phyloP scores from a whole-genome alignment of 2,888 invertebrate genomes.

The Nomada lathburiana region DNA sequence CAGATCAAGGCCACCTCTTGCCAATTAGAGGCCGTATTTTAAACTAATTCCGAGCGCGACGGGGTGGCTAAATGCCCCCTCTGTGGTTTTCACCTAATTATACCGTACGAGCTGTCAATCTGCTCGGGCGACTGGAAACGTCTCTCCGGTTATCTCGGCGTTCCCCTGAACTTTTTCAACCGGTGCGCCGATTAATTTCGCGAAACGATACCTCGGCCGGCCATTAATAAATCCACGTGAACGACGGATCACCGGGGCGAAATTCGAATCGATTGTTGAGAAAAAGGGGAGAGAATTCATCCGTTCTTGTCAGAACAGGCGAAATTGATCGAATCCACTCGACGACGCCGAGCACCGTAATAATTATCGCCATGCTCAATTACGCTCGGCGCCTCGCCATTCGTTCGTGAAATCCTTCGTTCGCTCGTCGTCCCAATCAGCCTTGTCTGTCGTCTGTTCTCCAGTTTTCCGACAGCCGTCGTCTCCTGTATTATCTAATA shows the following conservation, averaged over 20 bases:
- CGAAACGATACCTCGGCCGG: background rate
- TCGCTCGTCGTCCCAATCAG: constrained; percentile 44
- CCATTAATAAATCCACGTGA: background rate
- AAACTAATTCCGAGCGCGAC: constrained; percentile 65
- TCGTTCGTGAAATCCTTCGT: constrained; percentile 63
- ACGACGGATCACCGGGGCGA: constrained; percentile 12
- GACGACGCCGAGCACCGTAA: constrained; percentile 56
- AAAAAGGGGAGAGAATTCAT: constrained; percentile 54
- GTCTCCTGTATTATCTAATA: constrained; percentile 24
- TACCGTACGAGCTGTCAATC: constrained; percentile 58
- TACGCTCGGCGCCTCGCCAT: constrained; percentile 60
- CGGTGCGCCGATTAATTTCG: background rate
- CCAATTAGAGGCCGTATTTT: constrained; percentile 63
- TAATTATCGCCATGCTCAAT: constrained; percentile 74
- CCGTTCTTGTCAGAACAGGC: constrained; percentile 21
- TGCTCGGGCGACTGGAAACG: constrained; percentile 31
- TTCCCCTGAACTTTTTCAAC: background rate
- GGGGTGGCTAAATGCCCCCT: constrained; percentile 63
- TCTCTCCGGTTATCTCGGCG: constrained; percentile 1
- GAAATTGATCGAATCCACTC: constrained; percentile 64
- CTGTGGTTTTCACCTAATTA: constrained; percentile 78
- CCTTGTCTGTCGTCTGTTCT: constrained; percentile 9
- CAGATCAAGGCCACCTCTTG: constrained; percentile 49
- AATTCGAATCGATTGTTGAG: constrained; percentile 36
- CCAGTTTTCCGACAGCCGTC: constrained; percentile 9